A percentile compares a stretch with the other conserved stretches of the same genome.
Evolutionary conservation across 2,888 invertebrate species (phyloP).

Genomic region (Temnothorax rugatulus): DNA sequence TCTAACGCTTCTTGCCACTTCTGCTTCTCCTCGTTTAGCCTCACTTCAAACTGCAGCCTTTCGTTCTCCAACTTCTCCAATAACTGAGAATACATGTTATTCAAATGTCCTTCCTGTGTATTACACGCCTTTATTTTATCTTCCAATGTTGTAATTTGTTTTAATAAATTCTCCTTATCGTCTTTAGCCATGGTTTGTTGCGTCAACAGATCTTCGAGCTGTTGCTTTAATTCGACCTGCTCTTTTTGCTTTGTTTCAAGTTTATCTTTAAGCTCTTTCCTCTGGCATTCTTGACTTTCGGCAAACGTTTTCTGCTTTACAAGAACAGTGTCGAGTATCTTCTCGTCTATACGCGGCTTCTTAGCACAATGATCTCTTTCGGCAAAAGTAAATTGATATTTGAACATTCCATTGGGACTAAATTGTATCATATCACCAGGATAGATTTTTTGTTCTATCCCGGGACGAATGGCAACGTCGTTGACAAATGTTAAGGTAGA

Average conservation of each 20-base stretch:
- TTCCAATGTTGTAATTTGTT: conserved; percentile 86
- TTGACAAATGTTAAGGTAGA: conserved; percentile 87
- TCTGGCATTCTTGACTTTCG: conserved; percentile 78
- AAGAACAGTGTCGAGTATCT: conserved; percentile 74
- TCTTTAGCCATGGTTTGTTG: conserved; percentile 87
- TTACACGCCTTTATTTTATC: conserved; percentile 86
- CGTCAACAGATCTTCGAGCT: conserved; percentile 85
- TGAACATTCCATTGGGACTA: conserved; percentile 75
- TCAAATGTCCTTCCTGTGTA: conserved; percentile 83
- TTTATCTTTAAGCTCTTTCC: conserved; percentile 86
- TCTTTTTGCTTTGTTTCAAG: conserved; percentile 86
- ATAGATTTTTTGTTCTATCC: conserved; percentile 66
- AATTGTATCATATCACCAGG: conserved; percentile 81
- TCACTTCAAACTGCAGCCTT: conserved; percentile 87
- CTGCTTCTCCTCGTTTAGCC: conserved; percentile 87
- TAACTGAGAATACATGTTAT: conserved; percentile 86
- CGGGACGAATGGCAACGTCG: conserved; percentile 74
- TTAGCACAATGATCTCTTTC: conserved; percentile 70
- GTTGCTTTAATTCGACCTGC: conserved; percentile 86
- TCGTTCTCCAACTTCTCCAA: conserved; percentile 87
- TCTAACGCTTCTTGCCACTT: conserved; percentile 87
- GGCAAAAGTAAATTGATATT: conserved; percentile 77
- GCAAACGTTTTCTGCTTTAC: conserved; percentile 79
- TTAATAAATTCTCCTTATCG: conserved; percentile 87
- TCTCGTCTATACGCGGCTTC: conserved; percentile 70